Conservation (phyloP, 1,140 invertebrate species). For the Anastrepha obliqua region DNA sequence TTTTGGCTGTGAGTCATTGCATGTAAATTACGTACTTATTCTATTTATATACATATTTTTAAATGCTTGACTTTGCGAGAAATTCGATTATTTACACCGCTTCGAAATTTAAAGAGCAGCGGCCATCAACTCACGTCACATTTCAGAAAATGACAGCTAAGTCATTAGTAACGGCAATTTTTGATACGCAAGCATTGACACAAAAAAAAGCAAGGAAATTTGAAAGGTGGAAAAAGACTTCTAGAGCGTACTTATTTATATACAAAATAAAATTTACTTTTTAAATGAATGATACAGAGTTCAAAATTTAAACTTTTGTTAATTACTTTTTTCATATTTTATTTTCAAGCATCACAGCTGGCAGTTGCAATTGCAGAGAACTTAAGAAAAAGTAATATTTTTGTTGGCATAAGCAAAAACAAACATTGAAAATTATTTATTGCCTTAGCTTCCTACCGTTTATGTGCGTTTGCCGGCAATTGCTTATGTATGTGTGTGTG, state of each 20-base stretch:
- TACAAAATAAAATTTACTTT: background rate
- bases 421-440: constrained; percentile 38
- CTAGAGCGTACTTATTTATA: background rate
- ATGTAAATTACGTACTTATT: no score
- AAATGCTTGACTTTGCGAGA: background rate
- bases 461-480: background rate
- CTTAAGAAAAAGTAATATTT: background rate
- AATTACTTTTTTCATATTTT: background rate
- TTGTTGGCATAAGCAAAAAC: background rate
- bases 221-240: no score
- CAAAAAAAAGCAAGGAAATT: background rate
- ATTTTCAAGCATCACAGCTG: background rate
- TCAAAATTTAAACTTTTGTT: background rate
- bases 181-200: background rate
- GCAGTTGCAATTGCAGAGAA: background rate
- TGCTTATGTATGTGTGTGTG: no score
- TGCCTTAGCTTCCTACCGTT: constrained; percentile 3
- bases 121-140: background rate
- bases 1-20: no score
- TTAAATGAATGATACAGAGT: constrained; percentile 21
- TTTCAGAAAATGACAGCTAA: constrained; percentile 31
- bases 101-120: background rate
- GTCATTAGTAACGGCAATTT: constrained; percentile 41
- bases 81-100: constrained; percentile 11
- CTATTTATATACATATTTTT: background rate